Percentiles rank a stretch among this genome's conserved stretches.
These are phyloP conservation scores for Tragelaphus oryx DNA, from an alignment of 2,797 vertebrate species.

Conservation along the genomic window DNA sequence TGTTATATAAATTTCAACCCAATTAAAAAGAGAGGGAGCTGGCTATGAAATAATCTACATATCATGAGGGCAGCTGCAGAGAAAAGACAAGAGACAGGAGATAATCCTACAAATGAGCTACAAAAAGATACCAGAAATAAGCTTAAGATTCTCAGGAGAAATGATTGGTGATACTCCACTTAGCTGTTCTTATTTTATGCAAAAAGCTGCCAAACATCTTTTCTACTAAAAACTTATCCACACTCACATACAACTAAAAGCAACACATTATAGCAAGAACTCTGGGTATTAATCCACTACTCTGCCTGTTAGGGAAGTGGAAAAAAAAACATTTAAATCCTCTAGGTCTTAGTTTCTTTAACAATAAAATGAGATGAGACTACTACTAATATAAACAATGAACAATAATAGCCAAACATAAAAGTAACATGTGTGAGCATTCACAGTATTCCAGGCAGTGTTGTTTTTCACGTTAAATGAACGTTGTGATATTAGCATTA, in stretches of 20 bases:
- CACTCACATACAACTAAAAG: neutral
- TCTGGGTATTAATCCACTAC: neutral
- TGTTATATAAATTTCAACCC: neutral
- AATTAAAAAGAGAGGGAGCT: neutral
- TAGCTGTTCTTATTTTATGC: neutral
- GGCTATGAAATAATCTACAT: neutral
- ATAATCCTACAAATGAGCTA: neutral
- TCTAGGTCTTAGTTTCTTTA: neutral
- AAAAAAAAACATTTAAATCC: conserved; percentile 17
- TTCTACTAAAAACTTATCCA: conserved; percentile 18
- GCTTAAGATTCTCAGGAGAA: neutral
- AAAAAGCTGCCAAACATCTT: conserved; percentile 22
- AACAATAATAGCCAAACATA: neutral
- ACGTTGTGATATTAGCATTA: neutral
- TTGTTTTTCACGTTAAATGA: neutral
- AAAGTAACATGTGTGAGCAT: neutral
- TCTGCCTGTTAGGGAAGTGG: neutral
- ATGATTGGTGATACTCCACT: neutral
- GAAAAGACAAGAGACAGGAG: neutral
- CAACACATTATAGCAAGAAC: neutral
- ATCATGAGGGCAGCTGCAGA: neutral
- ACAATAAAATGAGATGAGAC: conserved; percentile 5
- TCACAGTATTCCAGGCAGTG: neutral
- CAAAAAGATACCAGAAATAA: neutral
- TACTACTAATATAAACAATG: neutral